phyloP scores from a whole-genome alignment of 2,797 vertebrate species.

The Nannoperca australis region DNA sequence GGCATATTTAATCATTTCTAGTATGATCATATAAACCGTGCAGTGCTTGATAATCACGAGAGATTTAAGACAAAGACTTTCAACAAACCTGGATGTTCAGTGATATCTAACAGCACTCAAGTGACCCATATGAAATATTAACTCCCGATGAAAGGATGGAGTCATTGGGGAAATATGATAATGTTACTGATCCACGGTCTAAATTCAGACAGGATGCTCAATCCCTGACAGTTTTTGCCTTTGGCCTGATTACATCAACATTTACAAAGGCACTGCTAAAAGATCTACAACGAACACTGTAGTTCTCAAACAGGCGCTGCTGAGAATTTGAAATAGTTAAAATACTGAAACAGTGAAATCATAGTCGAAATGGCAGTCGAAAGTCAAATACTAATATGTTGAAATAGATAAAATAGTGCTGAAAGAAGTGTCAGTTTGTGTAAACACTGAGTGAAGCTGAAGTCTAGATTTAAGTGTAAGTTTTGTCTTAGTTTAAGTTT shows the following conservation, averaged over 20 bases:
- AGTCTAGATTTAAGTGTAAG: too few relatives aligned
- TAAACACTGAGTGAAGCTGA: neutral
- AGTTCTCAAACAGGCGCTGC: neutral
- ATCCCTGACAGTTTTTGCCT: neutral
- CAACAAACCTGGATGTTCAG: neutral
- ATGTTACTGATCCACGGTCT: too few relatives aligned
- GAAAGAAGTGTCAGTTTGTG: neutral
- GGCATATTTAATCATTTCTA: slow-evolving; percentile 2
- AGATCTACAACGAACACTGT: neutral
- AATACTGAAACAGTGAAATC: neutral
- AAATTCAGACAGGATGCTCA: neutral
- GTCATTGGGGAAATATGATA: neutral
- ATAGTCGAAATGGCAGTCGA: neutral
- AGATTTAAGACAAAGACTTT: neutral
- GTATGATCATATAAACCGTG: neutral
- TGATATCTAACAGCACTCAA: neutral
- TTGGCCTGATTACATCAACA: neutral
- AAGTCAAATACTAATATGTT: neutral
- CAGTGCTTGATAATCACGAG: neutral
- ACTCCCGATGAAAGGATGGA: neutral
- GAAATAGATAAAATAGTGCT: neutral
- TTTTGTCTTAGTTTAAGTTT: too few relatives aligned
- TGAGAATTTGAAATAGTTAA: neutral
- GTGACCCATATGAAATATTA: neutral
- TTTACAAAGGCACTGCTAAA: too few relatives aligned